phyloP scores from a whole-genome alignment of 2,797 vertebrate genomes.

The Lutjanus argentimaculatus region DNA sequence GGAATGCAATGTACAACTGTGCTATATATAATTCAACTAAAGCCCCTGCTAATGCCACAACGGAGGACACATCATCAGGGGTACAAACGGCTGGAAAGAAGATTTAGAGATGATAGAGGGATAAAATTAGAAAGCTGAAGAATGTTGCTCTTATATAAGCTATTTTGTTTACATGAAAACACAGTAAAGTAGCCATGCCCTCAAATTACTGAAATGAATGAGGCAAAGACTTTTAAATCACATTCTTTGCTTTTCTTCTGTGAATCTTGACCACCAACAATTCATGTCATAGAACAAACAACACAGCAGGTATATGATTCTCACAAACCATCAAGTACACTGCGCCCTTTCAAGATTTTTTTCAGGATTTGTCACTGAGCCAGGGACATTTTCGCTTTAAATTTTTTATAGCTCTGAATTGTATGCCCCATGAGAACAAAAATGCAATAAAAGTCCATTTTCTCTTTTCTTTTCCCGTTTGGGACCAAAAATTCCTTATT shows the following conservation, averaged over 20 bases:
- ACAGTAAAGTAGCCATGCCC: constrained; percentile 26
- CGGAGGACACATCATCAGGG: constrained; percentile 46
- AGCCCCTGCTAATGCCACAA: constrained; percentile 54
- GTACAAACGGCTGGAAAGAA: constrained; percentile 52
- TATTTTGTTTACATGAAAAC: constrained; percentile 57
- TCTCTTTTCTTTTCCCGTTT: constrained; percentile 14
- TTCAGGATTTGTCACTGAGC: neutral
- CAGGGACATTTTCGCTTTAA: constrained; percentile 11
- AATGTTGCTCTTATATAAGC: constrained; percentile 65
- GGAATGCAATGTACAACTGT: constrained; percentile 41
- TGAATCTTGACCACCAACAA: constrained; percentile 5
- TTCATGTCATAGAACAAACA: neutral
- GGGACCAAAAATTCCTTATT: constrained; percentile 17
- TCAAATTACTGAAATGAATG: constrained; percentile 17
- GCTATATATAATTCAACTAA: constrained; percentile 57
- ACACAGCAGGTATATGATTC: neutral
- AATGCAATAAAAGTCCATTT: constrained; percentile 26
- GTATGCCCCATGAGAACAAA: constrained; percentile 10
- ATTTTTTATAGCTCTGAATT: constrained; percentile 27
- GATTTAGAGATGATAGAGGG: constrained; percentile 71
- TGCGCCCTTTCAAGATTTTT: neutral
- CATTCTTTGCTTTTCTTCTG: constrained; percentile 2
- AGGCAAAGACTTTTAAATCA: neutral
- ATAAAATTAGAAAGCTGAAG: constrained; percentile 71
- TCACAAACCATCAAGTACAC: neutral